Percentiles rank a stretch among this genome's conserved stretches.
Evolutionary conservation across 2,888 invertebrate species (phyloP).

Genomic region (Meghimatium bilineatum): DNA sequence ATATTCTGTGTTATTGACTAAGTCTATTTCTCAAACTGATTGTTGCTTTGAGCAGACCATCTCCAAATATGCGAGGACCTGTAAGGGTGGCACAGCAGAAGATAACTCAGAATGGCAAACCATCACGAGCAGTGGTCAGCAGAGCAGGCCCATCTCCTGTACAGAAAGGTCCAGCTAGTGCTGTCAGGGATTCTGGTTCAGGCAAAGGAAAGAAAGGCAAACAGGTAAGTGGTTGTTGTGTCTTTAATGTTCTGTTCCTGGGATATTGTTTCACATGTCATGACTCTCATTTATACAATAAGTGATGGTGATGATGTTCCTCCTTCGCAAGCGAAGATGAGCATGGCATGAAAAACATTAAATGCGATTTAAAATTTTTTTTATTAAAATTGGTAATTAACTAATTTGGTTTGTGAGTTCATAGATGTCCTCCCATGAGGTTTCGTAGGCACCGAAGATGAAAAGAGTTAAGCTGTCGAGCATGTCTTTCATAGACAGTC

Average conservation of each 20-base stretch:
- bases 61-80: slow-evolving; percentile 68
- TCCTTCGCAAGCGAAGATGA: too few species aligned
- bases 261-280: not conserved
- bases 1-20: too few species aligned
- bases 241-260: not conserved
- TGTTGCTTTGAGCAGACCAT: slow-evolving; percentile 61
- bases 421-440: too few species aligned
- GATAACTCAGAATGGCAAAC: slow-evolving; percentile 57
- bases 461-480: too few species aligned
- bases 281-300: not conserved
- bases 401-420: too few species aligned
- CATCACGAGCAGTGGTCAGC: slow-evolving; percentile 51
- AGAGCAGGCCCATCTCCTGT: slow-evolving; percentile 51
- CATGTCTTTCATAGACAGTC: too few species aligned
- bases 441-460: too few species aligned
- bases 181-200: slow-evolving; percentile 43
- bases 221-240: slow-evolving; percentile 10
- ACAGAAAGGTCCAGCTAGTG: slow-evolving; percentile 53
- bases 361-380: too few species aligned
- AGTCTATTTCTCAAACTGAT: too few species aligned
- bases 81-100: slow-evolving; percentile 56
- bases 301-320: too few species aligned
- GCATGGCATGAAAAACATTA: too few species aligned
- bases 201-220: slow-evolving; percentile 56
- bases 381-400: too few species aligned